Evolutionary conservation across 2,888 invertebrate genomes (phyloP).

Genomic region (Agrochola macilenta): DNA sequence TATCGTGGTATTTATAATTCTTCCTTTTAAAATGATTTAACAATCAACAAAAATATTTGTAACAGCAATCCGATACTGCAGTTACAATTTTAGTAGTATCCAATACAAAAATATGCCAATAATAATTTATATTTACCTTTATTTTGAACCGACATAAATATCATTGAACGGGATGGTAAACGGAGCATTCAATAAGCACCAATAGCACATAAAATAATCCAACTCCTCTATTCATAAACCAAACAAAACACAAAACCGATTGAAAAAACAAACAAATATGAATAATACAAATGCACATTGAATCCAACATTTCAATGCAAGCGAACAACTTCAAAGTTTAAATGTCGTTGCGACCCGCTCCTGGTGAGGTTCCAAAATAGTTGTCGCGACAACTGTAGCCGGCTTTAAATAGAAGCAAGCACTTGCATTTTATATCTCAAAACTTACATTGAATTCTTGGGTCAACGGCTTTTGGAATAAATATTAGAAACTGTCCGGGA

Average conservation of each 20-base stretch:
- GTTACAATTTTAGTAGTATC: not conserved
- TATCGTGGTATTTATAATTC: not conserved
- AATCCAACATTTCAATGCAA: slow-evolving; percentile 47
- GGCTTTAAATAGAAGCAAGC: slow-evolving; percentile 69
- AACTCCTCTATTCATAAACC: not conserved
- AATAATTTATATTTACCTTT: not conserved
- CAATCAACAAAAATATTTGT: not conserved
- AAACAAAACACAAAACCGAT: slow-evolving; percentile 19
- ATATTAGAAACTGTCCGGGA: slow-evolving; percentile 29
- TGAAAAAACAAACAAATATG: slow-evolving; percentile 32
- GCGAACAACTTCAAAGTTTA: slow-evolving; percentile 52
- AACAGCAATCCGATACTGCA: not conserved
- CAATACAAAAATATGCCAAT: not conserved
- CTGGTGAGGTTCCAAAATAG: slow-evolving; percentile 70
- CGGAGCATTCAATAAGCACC: not conserved
- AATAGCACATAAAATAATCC: not conserved
- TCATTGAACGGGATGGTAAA: not conserved
- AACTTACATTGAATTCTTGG: slow-evolving; percentile 65
- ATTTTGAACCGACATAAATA: not conserved
- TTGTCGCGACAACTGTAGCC: slow-evolving; percentile 53
- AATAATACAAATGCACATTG: slow-evolving; percentile 43
- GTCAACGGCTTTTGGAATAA: slow-evolving; percentile 31
- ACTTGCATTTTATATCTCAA: slow-evolving; percentile 68
- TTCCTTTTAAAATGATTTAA: not conserved
- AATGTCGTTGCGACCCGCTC: slow-evolving; percentile 49